phyloP scores from a whole-genome alignment of 2,888 invertebrate genomes.

The Pteria penguin region DNA sequence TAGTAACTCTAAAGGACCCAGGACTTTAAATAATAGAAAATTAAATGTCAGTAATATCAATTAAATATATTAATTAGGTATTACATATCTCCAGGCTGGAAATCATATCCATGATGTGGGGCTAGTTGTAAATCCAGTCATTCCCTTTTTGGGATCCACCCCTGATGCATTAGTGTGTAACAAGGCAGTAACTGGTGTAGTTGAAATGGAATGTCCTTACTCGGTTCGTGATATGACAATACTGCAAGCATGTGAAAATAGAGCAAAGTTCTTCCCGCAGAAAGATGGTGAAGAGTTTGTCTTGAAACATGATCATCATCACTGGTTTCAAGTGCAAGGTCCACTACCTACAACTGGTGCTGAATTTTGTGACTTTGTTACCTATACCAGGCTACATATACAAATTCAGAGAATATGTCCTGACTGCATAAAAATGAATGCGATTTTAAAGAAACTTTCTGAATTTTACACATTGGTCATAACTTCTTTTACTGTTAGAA shows the following conservation, averaged over 20 bases:
- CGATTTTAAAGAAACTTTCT: too few relatives aligned
- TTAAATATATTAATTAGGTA: too few relatives aligned
- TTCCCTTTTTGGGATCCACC: slow-evolving; percentile 45
- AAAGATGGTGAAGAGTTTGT: slow-evolving; percentile 9
- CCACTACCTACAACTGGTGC: too few relatives aligned
- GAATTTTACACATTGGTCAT: too few relatives aligned
- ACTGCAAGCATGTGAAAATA: slow-evolving; percentile 23
- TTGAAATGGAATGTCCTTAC: slow-evolving; percentile 49
- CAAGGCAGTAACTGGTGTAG: slow-evolving; percentile 25
- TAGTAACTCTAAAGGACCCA: neutral
- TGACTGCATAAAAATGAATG: too few relatives aligned
- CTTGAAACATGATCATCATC: slow-evolving; percentile 33
- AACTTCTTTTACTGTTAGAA: too few relatives aligned
- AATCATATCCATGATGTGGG: slow-evolving; percentile 42
- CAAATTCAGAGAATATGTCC: too few relatives aligned
- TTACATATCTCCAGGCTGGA: too few relatives aligned
- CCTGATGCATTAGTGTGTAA: slow-evolving; percentile 41
- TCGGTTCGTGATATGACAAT: slow-evolving; percentile 34
- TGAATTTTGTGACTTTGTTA: too few relatives aligned
- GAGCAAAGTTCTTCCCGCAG: slow-evolving; percentile 13
- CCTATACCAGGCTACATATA: too few relatives aligned
- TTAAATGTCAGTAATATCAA: too few relatives aligned
- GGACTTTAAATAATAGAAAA: neutral
- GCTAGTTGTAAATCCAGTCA: slow-evolving; percentile 18
- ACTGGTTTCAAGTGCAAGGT: too few relatives aligned